A percentile compares a stretch with the other conserved stretches of the same genome.
phyloP scores from a whole-genome alignment of 2,113 vertebrate species.

The Oryzias javanicus region DNA sequence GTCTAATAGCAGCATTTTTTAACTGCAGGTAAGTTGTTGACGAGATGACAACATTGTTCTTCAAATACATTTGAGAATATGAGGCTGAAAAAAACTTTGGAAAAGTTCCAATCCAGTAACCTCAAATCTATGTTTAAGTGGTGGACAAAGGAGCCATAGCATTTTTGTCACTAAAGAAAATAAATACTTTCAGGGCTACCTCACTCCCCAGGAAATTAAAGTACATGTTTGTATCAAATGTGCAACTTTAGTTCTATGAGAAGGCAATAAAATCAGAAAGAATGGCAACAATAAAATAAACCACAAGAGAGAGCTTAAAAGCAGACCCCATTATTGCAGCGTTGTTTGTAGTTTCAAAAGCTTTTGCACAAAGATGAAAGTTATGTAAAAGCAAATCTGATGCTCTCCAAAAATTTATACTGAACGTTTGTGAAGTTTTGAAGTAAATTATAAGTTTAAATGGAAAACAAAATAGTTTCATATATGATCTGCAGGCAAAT shows the following conservation, averaged over 20 bases:
- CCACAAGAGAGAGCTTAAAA: too few relatives aligned
- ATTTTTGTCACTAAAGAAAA: not conserved
- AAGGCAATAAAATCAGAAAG: not conserved
- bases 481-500: too few relatives aligned
- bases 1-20: not conserved
- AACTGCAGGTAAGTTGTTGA: not conserved
- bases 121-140: not conserved
- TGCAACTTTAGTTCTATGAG: not conserved
- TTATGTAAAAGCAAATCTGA: too few relatives aligned
- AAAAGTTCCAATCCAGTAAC: not conserved
- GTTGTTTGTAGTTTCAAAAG: too few relatives aligned
- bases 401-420: too few relatives aligned
- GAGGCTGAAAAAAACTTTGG: not conserved
- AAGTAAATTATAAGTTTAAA: too few relatives aligned
- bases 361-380: too few relatives aligned
- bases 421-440: too few relatives aligned
- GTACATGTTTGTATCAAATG: not conserved
- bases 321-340: too few relatives aligned
- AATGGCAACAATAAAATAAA: too few relatives aligned
- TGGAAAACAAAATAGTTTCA: too few relatives aligned
- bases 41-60: not conserved
- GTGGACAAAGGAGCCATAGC: not conserved
- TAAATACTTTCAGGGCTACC: not conserved
- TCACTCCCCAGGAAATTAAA: not conserved
- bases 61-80: not conserved